A percentile compares a stretch with the other conserved stretches of the same genome.
phyloP scores from a whole-genome alignment of 1,140 invertebrate genomes.

The Bombus pyrosoma region DNA sequence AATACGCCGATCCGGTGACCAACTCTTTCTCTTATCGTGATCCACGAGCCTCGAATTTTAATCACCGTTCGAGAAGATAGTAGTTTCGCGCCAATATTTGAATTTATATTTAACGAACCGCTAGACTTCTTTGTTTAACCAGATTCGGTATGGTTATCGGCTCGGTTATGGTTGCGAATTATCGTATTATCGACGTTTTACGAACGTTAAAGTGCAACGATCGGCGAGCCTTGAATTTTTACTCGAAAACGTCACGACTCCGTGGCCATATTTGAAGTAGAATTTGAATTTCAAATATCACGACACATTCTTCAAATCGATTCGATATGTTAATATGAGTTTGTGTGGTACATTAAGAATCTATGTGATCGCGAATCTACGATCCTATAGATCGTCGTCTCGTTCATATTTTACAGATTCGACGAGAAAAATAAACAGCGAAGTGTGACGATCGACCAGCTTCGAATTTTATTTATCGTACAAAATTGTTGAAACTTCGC shows the following conservation, averaged over 20 bases:
- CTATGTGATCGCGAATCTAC: background rate
- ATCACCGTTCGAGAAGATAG: no score
- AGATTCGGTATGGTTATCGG: no score
- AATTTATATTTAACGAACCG: background rate
- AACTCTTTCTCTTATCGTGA: background rate
- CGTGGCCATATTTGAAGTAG: no score
- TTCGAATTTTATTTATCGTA: background rate
- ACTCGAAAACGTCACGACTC: no score
- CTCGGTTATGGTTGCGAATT: no score
- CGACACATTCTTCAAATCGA: background rate
- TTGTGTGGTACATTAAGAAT: background rate
- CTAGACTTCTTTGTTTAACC: background rate
- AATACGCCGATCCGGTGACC: conserved; percentile 37
- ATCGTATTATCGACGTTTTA: no score
- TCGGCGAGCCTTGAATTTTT: no score
- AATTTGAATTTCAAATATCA: no score
- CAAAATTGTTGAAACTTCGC: background rate
- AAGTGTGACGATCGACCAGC: background rate
- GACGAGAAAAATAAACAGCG: no score
- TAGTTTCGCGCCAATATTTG: background rate
- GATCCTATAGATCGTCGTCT: no score
- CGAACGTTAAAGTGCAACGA: no score
- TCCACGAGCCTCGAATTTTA: background rate
- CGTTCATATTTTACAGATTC: no score
- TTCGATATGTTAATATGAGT: background rate